Percentiles rank a stretch among this genome's conserved stretches.
These are phyloP conservation scores for Anthopleura sola DNA, from an alignment of 64 coral and sea anemone species.

Conservation along the genomic window DNA sequence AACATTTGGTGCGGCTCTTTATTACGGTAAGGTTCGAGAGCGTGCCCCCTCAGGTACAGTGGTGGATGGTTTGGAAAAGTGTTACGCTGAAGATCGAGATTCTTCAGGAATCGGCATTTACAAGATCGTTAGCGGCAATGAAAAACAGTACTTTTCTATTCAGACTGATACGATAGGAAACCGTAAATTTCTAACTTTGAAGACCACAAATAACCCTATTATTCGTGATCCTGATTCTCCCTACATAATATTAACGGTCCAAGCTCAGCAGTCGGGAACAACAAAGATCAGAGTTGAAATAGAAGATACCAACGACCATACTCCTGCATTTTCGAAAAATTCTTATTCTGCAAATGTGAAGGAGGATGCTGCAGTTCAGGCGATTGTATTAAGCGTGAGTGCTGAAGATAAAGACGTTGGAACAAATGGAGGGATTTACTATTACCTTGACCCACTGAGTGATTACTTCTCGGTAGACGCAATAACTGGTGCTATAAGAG, in stretches of 20 bases:
- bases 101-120: slow-evolving; percentile 39
- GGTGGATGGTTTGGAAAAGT: slow-evolving; percentile 73
- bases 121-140: slow-evolving; percentile 73
- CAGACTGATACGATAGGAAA: slow-evolving; percentile 24
- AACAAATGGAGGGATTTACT: slow-evolving; percentile 78
- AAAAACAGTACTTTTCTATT: slow-evolving; percentile 64
- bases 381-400: slow-evolving; percentile 45
- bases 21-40: slow-evolving; percentile 60
- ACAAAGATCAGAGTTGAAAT: slow-evolving; percentile 59
- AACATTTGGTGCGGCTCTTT: slow-evolving; percentile 66
- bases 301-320: slow-evolving; percentile 61
- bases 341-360: slow-evolving; percentile 24
- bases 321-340: slow-evolving; percentile 34
- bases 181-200: slow-evolving; percentile 67
- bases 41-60: slow-evolving; percentile 32
- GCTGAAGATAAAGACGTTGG: slow-evolving; percentile 73
- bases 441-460: slow-evolving; percentile 17
- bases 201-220: slow-evolving; percentile 54
- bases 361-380: slow-evolving; percentile 44
- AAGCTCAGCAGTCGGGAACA: slow-evolving; percentile 36
- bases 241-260: slow-evolving; percentile 68
- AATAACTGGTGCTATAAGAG: slow-evolving; percentile 64
- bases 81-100: slow-evolving; percentile 81
- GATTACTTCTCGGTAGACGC: slow-evolving; percentile 65
- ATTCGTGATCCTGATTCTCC: slow-evolving; percentile 52